Evolutionary conservation across 2,888 invertebrate species (phyloP), one percentile per base, ranked within the genome.

Genomic region (Leptura quadrifasciata): DNA sequence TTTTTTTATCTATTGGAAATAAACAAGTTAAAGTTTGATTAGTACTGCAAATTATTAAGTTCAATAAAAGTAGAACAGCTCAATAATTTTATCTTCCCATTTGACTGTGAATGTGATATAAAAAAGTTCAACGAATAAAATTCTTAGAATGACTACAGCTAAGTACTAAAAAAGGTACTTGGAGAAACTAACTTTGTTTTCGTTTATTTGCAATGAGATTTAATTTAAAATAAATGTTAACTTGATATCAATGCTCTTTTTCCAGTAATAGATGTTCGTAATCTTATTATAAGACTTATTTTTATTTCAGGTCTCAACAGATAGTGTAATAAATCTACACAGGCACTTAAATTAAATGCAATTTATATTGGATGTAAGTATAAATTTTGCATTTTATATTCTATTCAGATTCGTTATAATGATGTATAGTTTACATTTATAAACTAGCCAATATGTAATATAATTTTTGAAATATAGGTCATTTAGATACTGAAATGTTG

Each of bases 161-260:
- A n/a, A 47, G 17, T 47, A 47, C n/a, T 47, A 47, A 47, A 47
- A n/a, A 47, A n/a, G 47, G 5, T 47, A n/a, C 15, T n/a, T n/a
- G 47, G 15, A 15, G 47, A 15, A 47, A 47, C 47, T 47, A 47
- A 47, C 47, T 47, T 47, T n/a, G 4, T n/a, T 17, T 47, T 47
- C 17, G 24, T 52, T 52, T 64, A 35, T 39, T 65, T 35, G n/a
- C 54, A 65, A 65, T 65, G 65, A 47, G 52, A 65, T 65, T 52
- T 65, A 52, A 52, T 20, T 65, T 17, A 20, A 65, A 47, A 52
- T 65, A 54, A 65, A 65, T 18, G 65, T 65, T 65, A 47, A 64
- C 65, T 52, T 15, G 18, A 63, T 65, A 65, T 52, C 20, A 52
- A 21, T 15, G 17, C 15, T 24, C 65, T 15, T 65, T 52, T 65